phyloP scores from a whole-genome alignment of 2,888 invertebrate species.

The Eristalis intricaria region DNA sequence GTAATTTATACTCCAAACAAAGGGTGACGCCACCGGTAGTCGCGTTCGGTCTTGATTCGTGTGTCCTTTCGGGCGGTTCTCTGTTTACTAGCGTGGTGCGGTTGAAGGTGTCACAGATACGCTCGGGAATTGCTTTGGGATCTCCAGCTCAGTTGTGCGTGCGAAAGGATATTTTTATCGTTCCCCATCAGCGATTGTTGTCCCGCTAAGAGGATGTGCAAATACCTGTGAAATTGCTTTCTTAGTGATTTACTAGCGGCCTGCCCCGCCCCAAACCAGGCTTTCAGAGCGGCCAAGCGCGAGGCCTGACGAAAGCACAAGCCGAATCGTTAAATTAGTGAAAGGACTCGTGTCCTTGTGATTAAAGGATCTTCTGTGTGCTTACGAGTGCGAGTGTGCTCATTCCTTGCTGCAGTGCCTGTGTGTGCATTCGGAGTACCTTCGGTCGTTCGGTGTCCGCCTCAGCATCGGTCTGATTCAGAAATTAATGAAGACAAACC shows the following conservation, averaged over 20 bases:
- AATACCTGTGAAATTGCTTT: constrained; percentile 70
- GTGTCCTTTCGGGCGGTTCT: neutral
- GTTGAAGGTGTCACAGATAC: constrained; percentile 37
- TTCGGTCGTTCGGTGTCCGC: neutral
- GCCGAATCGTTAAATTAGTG: constrained; percentile 37
- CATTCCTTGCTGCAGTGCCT: neutral
- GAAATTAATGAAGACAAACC: constrained; percentile 59
- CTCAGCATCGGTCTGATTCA: constrained; percentile 35
- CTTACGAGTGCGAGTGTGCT: neutral
- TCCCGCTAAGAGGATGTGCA: constrained; percentile 49
- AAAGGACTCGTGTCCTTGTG: constrained; percentile 2
- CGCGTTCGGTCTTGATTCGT: constrained; percentile 17
- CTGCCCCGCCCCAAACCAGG: neutral
- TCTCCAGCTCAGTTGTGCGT: constrained; percentile 63
- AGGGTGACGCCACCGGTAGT: constrained; percentile 35
- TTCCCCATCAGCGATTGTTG: constrained; percentile 31
- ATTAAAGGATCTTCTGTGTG: constrained; percentile 1
- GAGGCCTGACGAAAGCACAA: constrained; percentile 12
- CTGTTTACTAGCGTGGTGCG: neutral
- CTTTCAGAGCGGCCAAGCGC: neutral
- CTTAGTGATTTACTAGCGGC: constrained; percentile 29
- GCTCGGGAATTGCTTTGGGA: constrained; percentile 47
- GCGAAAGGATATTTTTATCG: constrained; percentile 58
- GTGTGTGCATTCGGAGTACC: neutral
- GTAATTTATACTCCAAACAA: constrained; percentile 60